These are phyloP conservation scores for Poecilia latipinna DNA, from an alignment of 2,113 vertebrate species.

Conservation along the genomic window DNA sequence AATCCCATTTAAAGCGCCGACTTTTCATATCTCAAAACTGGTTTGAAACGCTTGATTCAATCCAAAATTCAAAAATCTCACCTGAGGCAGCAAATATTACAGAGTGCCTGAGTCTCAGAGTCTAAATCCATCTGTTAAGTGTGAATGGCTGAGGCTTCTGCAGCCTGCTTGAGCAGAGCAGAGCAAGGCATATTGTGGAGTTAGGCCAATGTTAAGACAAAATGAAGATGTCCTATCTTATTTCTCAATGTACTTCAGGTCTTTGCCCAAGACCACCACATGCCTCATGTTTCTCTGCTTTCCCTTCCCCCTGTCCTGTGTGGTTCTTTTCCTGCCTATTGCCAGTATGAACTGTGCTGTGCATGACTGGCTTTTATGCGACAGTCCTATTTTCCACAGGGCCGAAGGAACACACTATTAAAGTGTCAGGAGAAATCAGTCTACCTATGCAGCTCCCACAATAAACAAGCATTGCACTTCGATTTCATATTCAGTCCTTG, in stretches of 20 bases:
- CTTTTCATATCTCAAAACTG: slow-evolving; percentile 55
- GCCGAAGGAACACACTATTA: slow-evolving; percentile 67
- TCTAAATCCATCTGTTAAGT: slow-evolving; percentile 60
- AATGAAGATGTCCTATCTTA: slow-evolving; percentile 70
- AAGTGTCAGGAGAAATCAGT: slow-evolving; percentile 66
- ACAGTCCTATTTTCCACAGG: slow-evolving; percentile 64
- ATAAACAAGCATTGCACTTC: slow-evolving; percentile 21
- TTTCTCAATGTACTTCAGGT: slow-evolving; percentile 45
- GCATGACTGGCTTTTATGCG: slow-evolving; percentile 65
- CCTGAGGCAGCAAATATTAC: slow-evolving; percentile 64
- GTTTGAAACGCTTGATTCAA: slow-evolving; percentile 63
- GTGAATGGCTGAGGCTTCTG: slow-evolving; percentile 21
- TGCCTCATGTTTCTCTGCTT: slow-evolving; percentile 10
- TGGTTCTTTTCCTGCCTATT: slow-evolving; percentile 29
- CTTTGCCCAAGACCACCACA: slow-evolving; percentile 20
- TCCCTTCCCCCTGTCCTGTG: not conserved
- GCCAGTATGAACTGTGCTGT: slow-evolving; percentile 41
- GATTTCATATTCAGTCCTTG: slow-evolving; percentile 36
- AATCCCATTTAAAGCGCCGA: slow-evolving; percentile 57
- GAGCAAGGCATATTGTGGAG: slow-evolving; percentile 43
- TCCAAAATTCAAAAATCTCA: slow-evolving; percentile 61
- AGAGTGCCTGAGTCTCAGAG: slow-evolving; percentile 48
- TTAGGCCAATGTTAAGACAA: slow-evolving; percentile 32
- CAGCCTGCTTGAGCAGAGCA: slow-evolving; percentile 7
- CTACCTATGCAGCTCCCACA: slow-evolving; percentile 28